phyloP scores from a whole-genome alignment of 2,888 invertebrate genomes.

The Osmoderma eremita region DNA sequence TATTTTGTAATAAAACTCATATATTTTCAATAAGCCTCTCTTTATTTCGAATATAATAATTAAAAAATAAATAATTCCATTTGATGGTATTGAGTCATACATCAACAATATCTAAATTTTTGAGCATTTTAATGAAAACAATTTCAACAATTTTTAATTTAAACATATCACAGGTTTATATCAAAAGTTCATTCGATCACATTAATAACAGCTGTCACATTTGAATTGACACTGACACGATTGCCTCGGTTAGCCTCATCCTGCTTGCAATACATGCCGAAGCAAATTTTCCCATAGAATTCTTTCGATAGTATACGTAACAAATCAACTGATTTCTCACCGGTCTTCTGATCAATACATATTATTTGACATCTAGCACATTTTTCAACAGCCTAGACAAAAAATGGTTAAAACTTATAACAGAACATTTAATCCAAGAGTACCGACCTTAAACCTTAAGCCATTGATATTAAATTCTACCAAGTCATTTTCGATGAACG shows the following conservation, averaged over 20 bases:
- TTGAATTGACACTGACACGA: slow-evolving; percentile 44
- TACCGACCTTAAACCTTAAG: slow-evolving; percentile 71
- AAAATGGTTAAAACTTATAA: slow-evolving; percentile 36
- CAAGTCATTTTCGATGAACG: slow-evolving; percentile 85
- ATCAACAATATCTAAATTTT: too few relatives aligned
- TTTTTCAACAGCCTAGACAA: slow-evolving; percentile 76
- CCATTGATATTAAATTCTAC: slow-evolving; percentile 72
- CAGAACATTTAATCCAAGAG: neutral
- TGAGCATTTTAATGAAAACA: too few relatives aligned
- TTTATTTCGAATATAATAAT: too few relatives aligned
- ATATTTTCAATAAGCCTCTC: too few relatives aligned
- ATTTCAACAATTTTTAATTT: too few relatives aligned
- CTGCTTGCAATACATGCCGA: slow-evolving; percentile 78
- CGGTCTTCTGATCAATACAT: slow-evolving; percentile 89
- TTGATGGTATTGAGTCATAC: too few relatives aligned
- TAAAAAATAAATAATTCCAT: too few relatives aligned
- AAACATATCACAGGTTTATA: neutral
- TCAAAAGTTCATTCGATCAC: neutral
- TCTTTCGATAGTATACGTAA: slow-evolving; percentile 78
- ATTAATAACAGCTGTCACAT: slow-evolving; percentile 13
- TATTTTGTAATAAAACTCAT: too few relatives aligned
- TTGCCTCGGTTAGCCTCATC: slow-evolving; percentile 20
- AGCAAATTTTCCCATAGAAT: slow-evolving; percentile 79
- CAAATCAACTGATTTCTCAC: slow-evolving; percentile 81
- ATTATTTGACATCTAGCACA: slow-evolving; percentile 96